Conservation (phyloP, 2,888 invertebrate genomes). For the Epinotia brunnichana region DNA sequence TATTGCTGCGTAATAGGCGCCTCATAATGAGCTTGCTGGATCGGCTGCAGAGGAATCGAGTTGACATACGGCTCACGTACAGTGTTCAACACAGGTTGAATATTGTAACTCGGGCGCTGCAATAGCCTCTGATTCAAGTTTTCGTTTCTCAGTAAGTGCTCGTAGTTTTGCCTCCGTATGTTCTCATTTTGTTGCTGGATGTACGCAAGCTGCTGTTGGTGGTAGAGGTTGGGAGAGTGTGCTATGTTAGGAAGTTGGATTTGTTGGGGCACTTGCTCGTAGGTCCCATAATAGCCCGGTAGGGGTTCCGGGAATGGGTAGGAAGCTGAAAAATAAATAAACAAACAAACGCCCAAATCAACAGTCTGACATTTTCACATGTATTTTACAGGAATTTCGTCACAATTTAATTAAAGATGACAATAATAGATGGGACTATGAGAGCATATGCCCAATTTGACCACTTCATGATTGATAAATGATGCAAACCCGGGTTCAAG, state of each 20-base stretch:
- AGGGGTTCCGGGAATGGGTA: slow-evolving; percentile 42
- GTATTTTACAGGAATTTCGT: not conserved
- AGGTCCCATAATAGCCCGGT: slow-evolving; percentile 27
- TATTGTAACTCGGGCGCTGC: slow-evolving; percentile 22
- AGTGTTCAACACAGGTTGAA: slow-evolving; percentile 28
- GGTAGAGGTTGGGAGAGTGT: slow-evolving; percentile 43
- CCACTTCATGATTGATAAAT: too few species aligned
- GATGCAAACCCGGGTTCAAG: too few species aligned
- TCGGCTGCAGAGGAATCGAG: slow-evolving; percentile 20
- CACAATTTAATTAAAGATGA: not conserved
- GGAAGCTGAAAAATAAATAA: slow-evolving; percentile 33
- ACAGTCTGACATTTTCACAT: too few species aligned
- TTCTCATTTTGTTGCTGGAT: slow-evolving; percentile 30
- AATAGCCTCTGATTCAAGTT: slow-evolving; percentile 23
- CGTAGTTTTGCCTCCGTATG: slow-evolving; percentile 39
- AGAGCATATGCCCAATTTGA: too few species aligned
- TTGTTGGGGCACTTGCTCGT: slow-evolving; percentile 17
- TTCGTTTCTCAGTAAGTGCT: slow-evolving; percentile 29
- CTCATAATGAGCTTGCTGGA: slow-evolving; percentile 28
- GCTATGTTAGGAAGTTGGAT: slow-evolving; percentile 28
- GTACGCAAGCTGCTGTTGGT: slow-evolving; percentile 21
- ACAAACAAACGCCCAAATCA: not conserved
- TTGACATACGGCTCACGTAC: slow-evolving; percentile 27
- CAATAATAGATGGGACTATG: not conserved
- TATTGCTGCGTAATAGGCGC: slow-evolving; percentile 31